These are phyloP conservation scores for Strigops habroptila DNA, from an alignment of 2,113 vertebrate genomes.

Conservation along the genomic window DNA sequence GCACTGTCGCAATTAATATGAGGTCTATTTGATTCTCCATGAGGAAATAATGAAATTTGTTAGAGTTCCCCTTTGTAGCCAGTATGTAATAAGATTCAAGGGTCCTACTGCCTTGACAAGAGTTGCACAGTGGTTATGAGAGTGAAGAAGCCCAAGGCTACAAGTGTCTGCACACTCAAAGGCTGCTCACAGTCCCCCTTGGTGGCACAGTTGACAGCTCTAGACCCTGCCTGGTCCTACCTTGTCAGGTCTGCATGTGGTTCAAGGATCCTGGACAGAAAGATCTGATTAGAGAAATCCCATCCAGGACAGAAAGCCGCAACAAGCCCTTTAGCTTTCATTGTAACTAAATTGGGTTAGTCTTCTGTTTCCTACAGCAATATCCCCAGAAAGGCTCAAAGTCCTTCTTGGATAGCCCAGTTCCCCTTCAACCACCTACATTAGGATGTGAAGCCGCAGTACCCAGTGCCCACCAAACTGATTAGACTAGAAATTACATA, in stretches of 20 bases:
- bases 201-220: background rate
- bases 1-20: constrained; percentile 53
- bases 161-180: background rate
- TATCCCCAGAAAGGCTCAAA: background rate
- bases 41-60: constrained; percentile 3
- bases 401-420: background rate
- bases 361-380: background rate
- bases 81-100: constrained; percentile 8
- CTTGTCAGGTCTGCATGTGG: fast-evolving
- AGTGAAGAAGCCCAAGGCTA: background rate
- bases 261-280: background rate
- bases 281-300: background rate
- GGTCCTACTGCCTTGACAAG: background rate
- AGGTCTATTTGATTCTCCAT: constrained; percentile 20
- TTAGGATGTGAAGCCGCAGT: background rate
- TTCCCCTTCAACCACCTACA: fast-evolving
- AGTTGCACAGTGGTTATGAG: background rate
- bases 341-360: background rate
- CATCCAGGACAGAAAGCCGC: background rate
- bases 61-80: background rate
- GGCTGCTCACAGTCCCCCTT: background rate
- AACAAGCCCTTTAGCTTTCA: background rate
- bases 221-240: background rate
- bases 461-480: background rate
- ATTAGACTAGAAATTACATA: background rate